A percentile compares a stretch with the other conserved stretches of the same genome.
These are phyloP conservation scores for Herminia tarsipennalis DNA, from an alignment of 2,888 invertebrate species.

Conservation along the genomic window DNA sequence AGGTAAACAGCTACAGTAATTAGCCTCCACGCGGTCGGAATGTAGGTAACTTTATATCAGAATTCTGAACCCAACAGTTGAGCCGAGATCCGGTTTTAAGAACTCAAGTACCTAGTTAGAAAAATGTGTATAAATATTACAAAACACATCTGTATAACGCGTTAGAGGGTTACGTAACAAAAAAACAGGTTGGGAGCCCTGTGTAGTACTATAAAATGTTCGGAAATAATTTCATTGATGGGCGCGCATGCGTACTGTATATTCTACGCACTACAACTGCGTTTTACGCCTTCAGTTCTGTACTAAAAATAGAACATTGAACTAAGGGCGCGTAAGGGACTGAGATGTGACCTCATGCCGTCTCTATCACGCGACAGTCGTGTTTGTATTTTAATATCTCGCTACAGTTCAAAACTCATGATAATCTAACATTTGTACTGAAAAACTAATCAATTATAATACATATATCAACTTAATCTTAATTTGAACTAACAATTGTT, in stretches of 20 bases:
- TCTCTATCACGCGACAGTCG: conserved; percentile 14
- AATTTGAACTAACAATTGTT: conserved; percentile 10
- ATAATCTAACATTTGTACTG: conserved; percentile 1
- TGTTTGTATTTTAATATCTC: conserved; percentile 6
- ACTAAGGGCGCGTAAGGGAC: conserved; percentile 46
- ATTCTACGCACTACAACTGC: conserved; percentile 33
- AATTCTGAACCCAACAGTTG: conserved; percentile 28
- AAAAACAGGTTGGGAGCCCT: conserved; percentile 44
- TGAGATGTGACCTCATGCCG: conserved; percentile 43
- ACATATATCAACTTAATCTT: not conserved
- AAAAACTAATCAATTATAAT: not conserved
- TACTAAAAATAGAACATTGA: conserved; percentile 51
- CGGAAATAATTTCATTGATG: conserved; percentile 53
- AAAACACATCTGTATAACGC: conserved; percentile 39
- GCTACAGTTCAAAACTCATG: not conserved
- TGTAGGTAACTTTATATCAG: conserved; percentile 12
- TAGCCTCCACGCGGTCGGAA: conserved; percentile 2
- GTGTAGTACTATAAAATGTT: conserved; percentile 43
- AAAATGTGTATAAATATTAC: conserved; percentile 41
- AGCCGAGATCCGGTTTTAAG: conserved; percentile 41
- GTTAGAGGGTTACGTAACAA: conserved; percentile 38
- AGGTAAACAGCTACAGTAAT: not conserved
- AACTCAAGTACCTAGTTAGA: conserved; percentile 30
- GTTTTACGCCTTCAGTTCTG: conserved; percentile 33
- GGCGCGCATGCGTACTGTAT: conserved; percentile 42